Conservation (phyloP, 2,113 vertebrate species). For the Labrus mixtus region DNA sequence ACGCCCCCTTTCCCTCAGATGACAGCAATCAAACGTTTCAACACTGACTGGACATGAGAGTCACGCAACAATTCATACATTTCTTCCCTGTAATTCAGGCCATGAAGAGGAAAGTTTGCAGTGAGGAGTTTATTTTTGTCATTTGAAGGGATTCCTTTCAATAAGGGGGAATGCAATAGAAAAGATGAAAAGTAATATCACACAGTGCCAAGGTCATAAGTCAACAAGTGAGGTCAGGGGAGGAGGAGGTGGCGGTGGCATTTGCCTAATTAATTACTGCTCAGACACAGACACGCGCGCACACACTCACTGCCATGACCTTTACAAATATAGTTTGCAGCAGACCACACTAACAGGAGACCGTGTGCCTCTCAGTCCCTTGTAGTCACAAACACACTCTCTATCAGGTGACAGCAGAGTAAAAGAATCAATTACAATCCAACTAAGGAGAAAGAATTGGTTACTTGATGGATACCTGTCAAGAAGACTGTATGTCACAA, state of each 20-base stretch:
- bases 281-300: conserved; percentile 40
- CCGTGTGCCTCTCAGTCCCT: conserved; percentile 32
- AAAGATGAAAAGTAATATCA: conserved; percentile 79
- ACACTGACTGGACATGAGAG: conserved; percentile 29
- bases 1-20: not conserved
- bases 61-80: conserved; percentile 33
- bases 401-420: conserved; percentile 51
- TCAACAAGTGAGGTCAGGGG: conserved; percentile 85
- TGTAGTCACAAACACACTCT: conserved; percentile 6
- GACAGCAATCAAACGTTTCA: conserved; percentile 36
- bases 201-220: conserved; percentile 86
- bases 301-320: conserved; percentile 60
- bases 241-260: conserved; percentile 50
- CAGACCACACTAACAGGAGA: conserved; percentile 69
- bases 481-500: conserved; percentile 68
- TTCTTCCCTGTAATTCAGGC: conserved; percentile 42
- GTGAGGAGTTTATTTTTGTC: conserved; percentile 36
- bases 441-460: conserved; percentile 60
- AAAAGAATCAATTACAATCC: conserved; percentile 77
- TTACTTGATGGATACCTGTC: conserved; percentile 75
- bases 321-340: conserved; percentile 76
- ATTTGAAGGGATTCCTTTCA: conserved; percentile 65
- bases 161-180: conserved; percentile 79
- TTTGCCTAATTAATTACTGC: conserved; percentile 80
- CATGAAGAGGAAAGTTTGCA: conserved; percentile 29